Evolutionary conservation across 2,888 invertebrate species (phyloP), one percentile per base, ranked within the genome.

Genomic region (Euplexia lucipara): DNA sequence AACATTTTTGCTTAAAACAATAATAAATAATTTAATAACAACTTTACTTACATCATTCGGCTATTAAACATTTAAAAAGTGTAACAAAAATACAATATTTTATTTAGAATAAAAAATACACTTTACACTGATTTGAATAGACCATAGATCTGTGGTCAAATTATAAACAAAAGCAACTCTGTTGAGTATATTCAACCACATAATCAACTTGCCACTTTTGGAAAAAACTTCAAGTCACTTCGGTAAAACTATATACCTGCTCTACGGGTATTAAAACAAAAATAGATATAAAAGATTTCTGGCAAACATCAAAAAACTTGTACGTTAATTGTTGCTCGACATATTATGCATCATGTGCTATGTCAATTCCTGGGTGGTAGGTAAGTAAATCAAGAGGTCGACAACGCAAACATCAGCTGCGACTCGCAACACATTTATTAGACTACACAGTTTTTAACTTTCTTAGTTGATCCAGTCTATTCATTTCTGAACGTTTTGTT

Each of bases 1-100:
- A 66, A 61, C 62, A 75, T 69, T 63, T 59, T 49, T 62, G 44
- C 75, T 71, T 75, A 78, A 56, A 68, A 75, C 22, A 71, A 75
- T 65, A 32, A 78, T 70, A 54, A 70, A 65, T 32, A 61, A 57
- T 44, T 54, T 18, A 60, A 47, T 39, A 58, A 52, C 16, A 6
- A 26, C 16, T 30, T 37, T 52, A 22, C 35, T 48, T 35, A 35
- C 42, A 60, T 52, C 39, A 56, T 71, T 67, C 37, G 5, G 26
- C 5, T 8, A 45, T 3, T 41, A 35, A 41, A 34, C 49, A 32
- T 37, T 53, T 35, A 56, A 48, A 57, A 53, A 49, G n/a, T 14
- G 18, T 47, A 22, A 20, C 14, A 56, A 60, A 44, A 53, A 67
- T 37, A 65, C n/a, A 18, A 9, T n/a, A 34, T 20, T 14, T 48